These are phyloP conservation scores for Seira sanloemensis DNA, from an alignment of 2,888 invertebrate genomes.

Conservation along the genomic window DNA sequence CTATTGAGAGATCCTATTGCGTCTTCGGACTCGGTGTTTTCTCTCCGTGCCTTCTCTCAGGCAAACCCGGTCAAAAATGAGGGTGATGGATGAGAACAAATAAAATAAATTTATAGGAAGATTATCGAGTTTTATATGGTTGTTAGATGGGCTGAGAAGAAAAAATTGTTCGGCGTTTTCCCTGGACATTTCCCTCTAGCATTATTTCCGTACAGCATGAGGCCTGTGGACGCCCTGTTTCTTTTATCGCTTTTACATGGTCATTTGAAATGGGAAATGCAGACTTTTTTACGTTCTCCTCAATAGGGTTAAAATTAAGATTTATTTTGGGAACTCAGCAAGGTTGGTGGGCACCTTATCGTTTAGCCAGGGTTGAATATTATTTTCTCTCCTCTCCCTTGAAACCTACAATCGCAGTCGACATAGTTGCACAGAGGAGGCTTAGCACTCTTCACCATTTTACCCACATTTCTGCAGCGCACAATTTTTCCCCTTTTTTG, in stretches of 20 bases:
- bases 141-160: slow-evolving; percentile 34
- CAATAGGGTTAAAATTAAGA: slow-evolving; percentile 65
- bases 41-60: slow-evolving; percentile 14
- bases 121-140: slow-evolving; percentile 65
- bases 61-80: slow-evolving; percentile 59
- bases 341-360: slow-evolving; percentile 38
- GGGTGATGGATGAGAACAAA: slow-evolving; percentile 66
- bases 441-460: too few relatives aligned
- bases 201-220: slow-evolving; percentile 7
- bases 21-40: too few relatives aligned
- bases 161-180: slow-evolving; percentile 48
- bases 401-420: background rate
- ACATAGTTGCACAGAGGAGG: too few relatives aligned
- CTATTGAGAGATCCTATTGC: too few relatives aligned
- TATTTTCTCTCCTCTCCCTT: background rate
- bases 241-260: slow-evolving; percentile 59
- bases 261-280: slow-evolving; percentile 42
- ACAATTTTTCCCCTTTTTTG: too few relatives aligned
- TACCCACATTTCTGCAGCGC: too few relatives aligned
- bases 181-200: background rate
- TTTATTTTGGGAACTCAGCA: slow-evolving; percentile 62
- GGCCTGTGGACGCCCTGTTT: slow-evolving; percentile 15
- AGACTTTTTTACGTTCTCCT: slow-evolving; percentile 57
- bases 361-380: slow-evolving; percentile 1
- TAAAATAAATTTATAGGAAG: slow-evolving; percentile 65